Evolutionary conservation across 2,797 vertebrate genomes (phyloP), one percentile per base, ranked within the genome.

Genomic region (Phalloptychus januarius): DNA sequence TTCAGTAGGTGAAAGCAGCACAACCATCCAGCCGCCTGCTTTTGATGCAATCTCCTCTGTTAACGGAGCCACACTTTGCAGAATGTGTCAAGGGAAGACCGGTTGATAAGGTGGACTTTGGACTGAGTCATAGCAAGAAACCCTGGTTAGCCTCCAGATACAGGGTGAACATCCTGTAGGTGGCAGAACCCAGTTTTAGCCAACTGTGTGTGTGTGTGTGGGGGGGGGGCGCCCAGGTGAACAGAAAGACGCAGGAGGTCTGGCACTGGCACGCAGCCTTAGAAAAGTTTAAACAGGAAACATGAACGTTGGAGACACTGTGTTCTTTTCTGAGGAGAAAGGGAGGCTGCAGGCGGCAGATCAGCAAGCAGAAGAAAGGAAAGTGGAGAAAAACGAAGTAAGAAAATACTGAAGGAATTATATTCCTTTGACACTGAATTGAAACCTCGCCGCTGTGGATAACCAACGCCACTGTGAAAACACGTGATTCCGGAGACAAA

Each of bases 241-340:
- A 86, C 40, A 69, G 65, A 74, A 78, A 52, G 11, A 36, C 0
- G 33, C 28, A 25, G 78, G 67, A 61, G 46, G 54, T 71, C 63
- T 75, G 79, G n/a, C 71, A 40, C 8, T 0, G 72, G 65, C 61
- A 72, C 40, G 6, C 48, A 73, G 69, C 76, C 80, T 85, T 85
- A 63, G 77, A 45, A 90, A 79, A 79, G 38, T 61, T 74, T 45
- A 76, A 76, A 81, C 13, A 70, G 74, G 83, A 83, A 71, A 83
- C 61, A 44, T 77, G 82, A 88, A 86, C 12, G 40, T n/a, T 33
- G 56, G 63, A 78, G 81, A 85, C 79, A 40, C 65, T 50, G 61
- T 80, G 83, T 80, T 88, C 74, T 48, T 75, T 33, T 75, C 56
- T 28, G 15, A n/a, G 78, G 76, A 90, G 71, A 83, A 86, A 85